Conservation (phyloP, 2,113 vertebrate species). For the Theristicus caerulescens region DNA sequence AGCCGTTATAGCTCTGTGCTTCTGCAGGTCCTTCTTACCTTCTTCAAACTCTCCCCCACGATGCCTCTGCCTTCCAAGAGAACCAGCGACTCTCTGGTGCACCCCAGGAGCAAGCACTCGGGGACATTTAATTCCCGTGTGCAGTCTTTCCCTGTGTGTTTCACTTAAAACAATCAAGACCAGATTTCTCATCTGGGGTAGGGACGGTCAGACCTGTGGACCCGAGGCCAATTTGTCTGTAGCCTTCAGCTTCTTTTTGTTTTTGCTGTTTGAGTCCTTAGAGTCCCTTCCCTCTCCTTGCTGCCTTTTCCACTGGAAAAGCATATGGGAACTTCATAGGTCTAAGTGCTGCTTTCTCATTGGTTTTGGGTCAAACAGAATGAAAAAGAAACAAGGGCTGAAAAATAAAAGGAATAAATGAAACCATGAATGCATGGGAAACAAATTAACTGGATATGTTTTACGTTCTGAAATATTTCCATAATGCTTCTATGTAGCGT, state of each 20-base stretch:
- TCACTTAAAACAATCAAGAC: not conserved
- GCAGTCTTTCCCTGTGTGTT: not conserved
- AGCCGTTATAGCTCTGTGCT: not conserved
- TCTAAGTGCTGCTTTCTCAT: slow-evolving; percentile 14
- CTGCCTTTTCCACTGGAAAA: not conserved
- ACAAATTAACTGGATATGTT: slow-evolving; percentile 65
- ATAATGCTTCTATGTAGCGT: slow-evolving; percentile 57
- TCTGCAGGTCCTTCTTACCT: not conserved
- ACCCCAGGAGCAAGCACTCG: not conserved
- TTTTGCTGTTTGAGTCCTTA: not conserved
- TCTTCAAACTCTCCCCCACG: not conserved
- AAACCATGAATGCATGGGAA: slow-evolving; percentile 59
- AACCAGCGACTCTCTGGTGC: not conserved
- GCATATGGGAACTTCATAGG: slow-evolving; percentile 36
- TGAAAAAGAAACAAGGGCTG: slow-evolving; percentile 36
- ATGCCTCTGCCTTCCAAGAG: not conserved
- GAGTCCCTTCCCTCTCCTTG: not conserved
- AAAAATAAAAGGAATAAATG: slow-evolving; percentile 46
- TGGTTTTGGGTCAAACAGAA: slow-evolving; percentile 37
- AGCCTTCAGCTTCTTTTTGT: not conserved
- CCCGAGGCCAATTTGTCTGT: not conserved
- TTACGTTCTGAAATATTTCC: slow-evolving; percentile 54
- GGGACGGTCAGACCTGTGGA: not conserved
- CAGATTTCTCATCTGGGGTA: not conserved
- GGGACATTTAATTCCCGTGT: not conserved